A percentile compares a stretch with the other conserved stretches of the same genome.
Conservation (phyloP, 2,797 vertebrate genomes). For the Ctenopoma kingsleyae region DNA sequence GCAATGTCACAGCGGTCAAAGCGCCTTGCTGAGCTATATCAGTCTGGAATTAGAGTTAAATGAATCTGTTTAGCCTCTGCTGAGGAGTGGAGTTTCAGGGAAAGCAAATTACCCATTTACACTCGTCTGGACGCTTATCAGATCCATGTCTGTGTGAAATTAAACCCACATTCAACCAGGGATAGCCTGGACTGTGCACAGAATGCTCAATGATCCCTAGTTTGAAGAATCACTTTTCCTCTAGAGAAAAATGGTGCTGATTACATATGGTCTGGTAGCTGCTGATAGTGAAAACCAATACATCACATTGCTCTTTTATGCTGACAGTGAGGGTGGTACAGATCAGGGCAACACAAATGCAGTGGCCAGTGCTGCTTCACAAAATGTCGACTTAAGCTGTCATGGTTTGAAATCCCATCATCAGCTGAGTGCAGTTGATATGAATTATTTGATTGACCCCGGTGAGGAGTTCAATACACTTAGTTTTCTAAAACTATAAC, state of each 20-base stretch:
- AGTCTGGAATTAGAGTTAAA: constrained; percentile 35
- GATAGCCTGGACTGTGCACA: constrained; percentile 28
- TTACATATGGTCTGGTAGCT: constrained; percentile 50
- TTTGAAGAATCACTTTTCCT: constrained; percentile 54
- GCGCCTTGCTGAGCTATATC: not conserved
- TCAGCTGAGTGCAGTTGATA: constrained; percentile 50
- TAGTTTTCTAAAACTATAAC: constrained; percentile 11
- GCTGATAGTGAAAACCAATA: constrained; percentile 55
- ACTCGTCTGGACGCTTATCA: constrained; percentile 51
- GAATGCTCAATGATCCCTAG: constrained; percentile 39
- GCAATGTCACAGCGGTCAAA: constrained; percentile 13
- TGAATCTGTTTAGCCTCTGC: constrained; percentile 30
- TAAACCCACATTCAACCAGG: constrained; percentile 38
- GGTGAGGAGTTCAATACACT: constrained; percentile 18
- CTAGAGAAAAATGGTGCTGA: constrained; percentile 47
- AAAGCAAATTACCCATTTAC: constrained; percentile 52
- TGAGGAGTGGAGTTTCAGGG: constrained; percentile 28
- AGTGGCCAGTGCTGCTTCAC: constrained; percentile 30
- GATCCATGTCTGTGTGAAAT: constrained; percentile 57
- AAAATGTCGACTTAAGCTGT: constrained; percentile 57
- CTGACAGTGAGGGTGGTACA: constrained; percentile 36
- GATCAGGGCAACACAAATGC: constrained; percentile 3
- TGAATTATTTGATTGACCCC: constrained; percentile 31
- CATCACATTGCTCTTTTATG: constrained; percentile 53
- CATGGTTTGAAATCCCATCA: constrained; percentile 59